Evolutionary conservation across 2,888 invertebrate species (phyloP), one percentile per base, ranked within the genome.

Genomic region (Cylindroiulus punctatus): DNA sequence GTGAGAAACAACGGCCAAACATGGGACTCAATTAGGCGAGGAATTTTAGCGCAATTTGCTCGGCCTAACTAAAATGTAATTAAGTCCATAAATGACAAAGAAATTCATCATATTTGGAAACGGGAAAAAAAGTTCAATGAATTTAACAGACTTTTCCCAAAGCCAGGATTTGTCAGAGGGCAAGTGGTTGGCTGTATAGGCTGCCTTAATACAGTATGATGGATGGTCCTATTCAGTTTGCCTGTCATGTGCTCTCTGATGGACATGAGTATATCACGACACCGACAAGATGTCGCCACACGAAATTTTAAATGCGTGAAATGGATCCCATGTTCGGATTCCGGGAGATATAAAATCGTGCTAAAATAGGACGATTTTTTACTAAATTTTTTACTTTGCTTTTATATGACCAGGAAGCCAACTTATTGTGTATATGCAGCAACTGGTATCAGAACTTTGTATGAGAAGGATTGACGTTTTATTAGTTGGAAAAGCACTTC

Each of bases 231-330:
- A 76, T 76, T 76, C 76, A 76, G 30, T 30, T 26, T 76, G 76
- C 14, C 76, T 76, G 76, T 76, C 76, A 76, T 76, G 30, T 4
- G 76, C 26, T 0, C 12, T 76, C 76, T 76, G 76, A 76, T 76
- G 76, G 76, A 76, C 76, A 76, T 76, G 76, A 12, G 76, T 76
- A 76, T 76, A 76, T 76, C 76, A 76, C 76, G 76, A 76, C 76
- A 76, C 76, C 76, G 76, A 76, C 76, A 76, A 26, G 26, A 76
- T 76, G 76, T 30, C 76, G 22, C 76, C 30, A 8, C 76, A 76
- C 76, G 76, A 76, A 10, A 76, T 76, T 76, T 76, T 76, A 30
- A 76, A 76, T 76, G 30, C 76, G 26, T 30, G 76, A 76, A 76
- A 76, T 76, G 4, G 76, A 76, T 76, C 76, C 0, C 30, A 14